A percentile compares a stretch with the other conserved stretches of the same genome.
phyloP scores from a whole-genome alignment of 2,888 invertebrate species.

The Limnephilus lunatus region DNA sequence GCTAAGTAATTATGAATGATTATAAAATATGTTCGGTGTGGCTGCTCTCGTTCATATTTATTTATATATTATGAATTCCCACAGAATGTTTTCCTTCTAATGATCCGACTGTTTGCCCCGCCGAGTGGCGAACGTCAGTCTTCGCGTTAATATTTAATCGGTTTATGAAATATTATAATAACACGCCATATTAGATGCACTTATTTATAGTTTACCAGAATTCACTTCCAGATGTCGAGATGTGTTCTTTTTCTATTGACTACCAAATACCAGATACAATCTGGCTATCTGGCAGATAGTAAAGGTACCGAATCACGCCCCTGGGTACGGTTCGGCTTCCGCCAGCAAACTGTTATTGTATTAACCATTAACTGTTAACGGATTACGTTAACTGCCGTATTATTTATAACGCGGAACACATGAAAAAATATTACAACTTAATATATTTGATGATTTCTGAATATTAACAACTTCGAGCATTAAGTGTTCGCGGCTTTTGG shows the following conservation, averaged over 20 bases:
- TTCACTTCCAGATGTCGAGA: conserved; percentile 62
- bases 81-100: conserved; percentile 57
- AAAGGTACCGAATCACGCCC: neutral
- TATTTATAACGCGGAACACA: conserved; percentile 48
- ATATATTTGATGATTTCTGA: conserved; percentile 61
- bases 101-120: conserved; percentile 54
- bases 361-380: conserved; percentile 17
- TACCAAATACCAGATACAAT: conserved; percentile 17
- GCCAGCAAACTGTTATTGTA: conserved; percentile 46
- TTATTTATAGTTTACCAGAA: conserved; percentile 51
- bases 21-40: conserved; percentile 38
- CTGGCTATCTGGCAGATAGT: neutral
- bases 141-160: conserved; percentile 79
- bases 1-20: conserved; percentile 29
- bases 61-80: conserved; percentile 56
- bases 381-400: conserved; percentile 51
- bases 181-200: conserved; percentile 71
- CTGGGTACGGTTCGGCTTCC: conserved; percentile 4
- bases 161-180: conserved; percentile 80
- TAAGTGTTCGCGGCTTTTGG: conserved; percentile 58
- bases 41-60: conserved; percentile 48
- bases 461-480: conserved; percentile 59
- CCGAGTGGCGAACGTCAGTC: conserved; percentile 76
- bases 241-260: conserved; percentile 59
- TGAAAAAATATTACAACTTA: conserved; percentile 47